Conservation (phyloP, 2,113 vertebrate genomes). For the Elaphurus davidianus region DNA sequence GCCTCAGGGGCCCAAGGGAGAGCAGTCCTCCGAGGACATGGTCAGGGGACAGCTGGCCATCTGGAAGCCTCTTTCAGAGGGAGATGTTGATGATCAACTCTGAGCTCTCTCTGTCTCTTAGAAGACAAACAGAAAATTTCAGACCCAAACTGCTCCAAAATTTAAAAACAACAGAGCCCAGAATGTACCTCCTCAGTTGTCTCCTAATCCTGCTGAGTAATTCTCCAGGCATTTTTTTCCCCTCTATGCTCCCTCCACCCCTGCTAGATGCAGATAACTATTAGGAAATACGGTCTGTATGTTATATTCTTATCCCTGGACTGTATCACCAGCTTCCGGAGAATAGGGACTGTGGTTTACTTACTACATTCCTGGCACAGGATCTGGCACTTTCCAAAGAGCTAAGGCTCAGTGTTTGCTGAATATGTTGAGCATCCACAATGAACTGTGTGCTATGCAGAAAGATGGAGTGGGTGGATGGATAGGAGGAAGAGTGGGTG, state of each 20-base stretch:
- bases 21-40: neutral
- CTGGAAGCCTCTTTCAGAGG: neutral
- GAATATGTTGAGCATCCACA: neutral
- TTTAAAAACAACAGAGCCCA: neutral
- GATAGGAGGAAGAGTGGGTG: neutral
- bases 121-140: conserved; percentile 19
- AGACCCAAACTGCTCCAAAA: neutral
- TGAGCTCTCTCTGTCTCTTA: neutral
- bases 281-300: neutral
- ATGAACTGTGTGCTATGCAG: neutral
- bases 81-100: neutral
- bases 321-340: neutral
- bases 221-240: neutral
- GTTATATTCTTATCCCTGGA: neutral
- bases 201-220: neutral
- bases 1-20: neutral
- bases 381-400: neutral
- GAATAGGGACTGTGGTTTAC: neutral
- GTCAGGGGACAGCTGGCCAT: neutral
- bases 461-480: neutral
- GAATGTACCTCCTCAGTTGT: neutral
- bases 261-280: neutral
- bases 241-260: neutral
- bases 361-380: neutral
- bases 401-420: neutral